Evolutionary conservation across 2,888 invertebrate genomes (phyloP).

Genomic region (Drosophila monieri): DNA sequence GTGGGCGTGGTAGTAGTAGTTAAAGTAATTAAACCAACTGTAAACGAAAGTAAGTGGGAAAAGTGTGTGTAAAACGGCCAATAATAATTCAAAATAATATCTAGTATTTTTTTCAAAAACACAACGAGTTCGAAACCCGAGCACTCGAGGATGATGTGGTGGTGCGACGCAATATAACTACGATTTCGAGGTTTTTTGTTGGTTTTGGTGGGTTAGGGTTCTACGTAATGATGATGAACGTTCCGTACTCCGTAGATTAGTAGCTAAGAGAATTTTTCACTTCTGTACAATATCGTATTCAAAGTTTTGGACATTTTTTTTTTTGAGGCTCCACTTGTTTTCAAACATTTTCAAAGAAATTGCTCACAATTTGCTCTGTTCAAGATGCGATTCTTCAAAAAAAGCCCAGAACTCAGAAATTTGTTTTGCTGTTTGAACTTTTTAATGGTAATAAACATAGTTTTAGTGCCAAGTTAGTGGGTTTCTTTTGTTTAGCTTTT

Average conservation of each 20-base stretch:
- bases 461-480: constrained; percentile 48
- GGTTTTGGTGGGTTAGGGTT: constrained; percentile 17
- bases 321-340: constrained; percentile 15
- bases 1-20: constrained; percentile 88
- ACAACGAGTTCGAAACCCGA: neutral
- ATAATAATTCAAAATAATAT: constrained; percentile 41
- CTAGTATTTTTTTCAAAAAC: neutral
- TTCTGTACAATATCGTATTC: constrained; percentile 84
- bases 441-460: constrained; percentile 14
- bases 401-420: constrained; percentile 83
- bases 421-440: constrained; percentile 68
- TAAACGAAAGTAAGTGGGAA: constrained; percentile 85
- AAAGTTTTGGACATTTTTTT: constrained; percentile 84
- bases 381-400: constrained; percentile 51
- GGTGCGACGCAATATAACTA: constrained; percentile 3
- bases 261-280: constrained; percentile 60
- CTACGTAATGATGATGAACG: constrained; percentile 63
- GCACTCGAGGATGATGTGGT: constrained; percentile 2
- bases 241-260: constrained; percentile 57
- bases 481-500: constrained; percentile 28
- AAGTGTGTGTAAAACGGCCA: constrained; percentile 57
- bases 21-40: constrained; percentile 89
- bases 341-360: constrained; percentile 37
- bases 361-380: constrained; percentile 31
- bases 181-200: constrained; percentile 17